A percentile compares a stretch with the other conserved stretches of the same genome.
Evolutionary conservation across 2,113 vertebrate genomes (phyloP).

Genomic region (Galeopterus variegatus): DNA sequence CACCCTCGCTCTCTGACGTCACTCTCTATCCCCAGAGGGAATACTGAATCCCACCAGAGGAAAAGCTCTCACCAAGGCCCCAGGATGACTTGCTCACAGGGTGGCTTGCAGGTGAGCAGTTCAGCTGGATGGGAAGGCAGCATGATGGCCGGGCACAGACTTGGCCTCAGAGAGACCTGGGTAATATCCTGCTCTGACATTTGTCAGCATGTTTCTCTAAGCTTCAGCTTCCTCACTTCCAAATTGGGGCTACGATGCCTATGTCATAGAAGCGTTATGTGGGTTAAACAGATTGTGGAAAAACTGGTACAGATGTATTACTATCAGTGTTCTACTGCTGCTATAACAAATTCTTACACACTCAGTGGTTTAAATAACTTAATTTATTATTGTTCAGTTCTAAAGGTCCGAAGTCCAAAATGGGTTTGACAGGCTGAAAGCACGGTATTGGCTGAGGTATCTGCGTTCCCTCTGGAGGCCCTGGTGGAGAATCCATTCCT

Average conservation of each 20-base stretch:
- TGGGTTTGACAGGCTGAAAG: neutral
- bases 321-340: neutral
- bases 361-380: neutral
- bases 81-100: neutral
- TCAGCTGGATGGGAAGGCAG: neutral
- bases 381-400: neutral
- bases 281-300: neutral
- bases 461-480: neutral
- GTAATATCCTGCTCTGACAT: constrained; percentile 14
- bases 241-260: neutral
- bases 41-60: neutral
- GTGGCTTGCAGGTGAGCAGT: neutral
- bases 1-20: neutral
- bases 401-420: neutral
- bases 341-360: neutral
- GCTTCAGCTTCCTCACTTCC: neutral
- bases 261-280: neutral
- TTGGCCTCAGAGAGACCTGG: neutral
- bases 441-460: neutral
- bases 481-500: neutral
- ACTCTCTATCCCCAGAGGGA: neutral
- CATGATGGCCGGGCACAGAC: neutral
- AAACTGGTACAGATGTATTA: neutral
- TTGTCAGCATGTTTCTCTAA: neutral
- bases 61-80: neutral